Base-by-base conservation (phyloP, 2,797 vertebrate species). In the Microctenopoma lineatum region DNA sequence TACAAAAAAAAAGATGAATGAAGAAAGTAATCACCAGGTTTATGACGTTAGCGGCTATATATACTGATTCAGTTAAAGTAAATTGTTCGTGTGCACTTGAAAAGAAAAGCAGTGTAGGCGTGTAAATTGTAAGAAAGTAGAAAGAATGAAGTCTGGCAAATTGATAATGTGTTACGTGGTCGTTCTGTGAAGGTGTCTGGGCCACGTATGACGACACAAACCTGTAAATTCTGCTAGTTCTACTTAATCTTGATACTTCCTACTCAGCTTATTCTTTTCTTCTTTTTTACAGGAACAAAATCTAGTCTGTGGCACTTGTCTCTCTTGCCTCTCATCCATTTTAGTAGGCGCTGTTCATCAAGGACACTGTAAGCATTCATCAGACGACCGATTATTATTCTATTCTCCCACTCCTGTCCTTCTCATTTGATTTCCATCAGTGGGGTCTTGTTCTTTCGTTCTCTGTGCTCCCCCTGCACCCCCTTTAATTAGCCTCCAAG, bases 371-470 rank as follows among this genome's bases (percentile, higher is more conserved):
- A 73, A 84, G 79, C 47, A 64, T 78, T 90, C 80, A 89, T 90
- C 83, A 87, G 79, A 73, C 15, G 42, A 36, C 65, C 27, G 53
- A 85, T 87, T 81, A 87, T 87, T 90, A 73, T 76, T 69, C 72
- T 59, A 59, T 85, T 89, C 77, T 84, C 74, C 68, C 68, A 45
- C 76, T 83, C 73, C 80, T 81, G 75, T 85, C 84, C 79, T 75
- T 82, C 87, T 87, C 85, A 76, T 89, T 89, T 87, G 89, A 90
- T 90, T 87, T 88, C 83, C 83, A 89, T 90, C 90, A 84, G 83
- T 66, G 62, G 77, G 81, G 86, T 91, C 85, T 88, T 86, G 79
- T 87, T 87, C 85, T 71, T 80, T 59, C 46, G 7, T 67, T 86
- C 76, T 83, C 80, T 66, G 65, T 68, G 66, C n/a, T 36, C 11